A percentile compares a stretch with the other conserved stretches of the same genome.
phyloP scores from a whole-genome alignment of 2,888 invertebrate genomes.

The Meiosimyza platycephala region DNA sequence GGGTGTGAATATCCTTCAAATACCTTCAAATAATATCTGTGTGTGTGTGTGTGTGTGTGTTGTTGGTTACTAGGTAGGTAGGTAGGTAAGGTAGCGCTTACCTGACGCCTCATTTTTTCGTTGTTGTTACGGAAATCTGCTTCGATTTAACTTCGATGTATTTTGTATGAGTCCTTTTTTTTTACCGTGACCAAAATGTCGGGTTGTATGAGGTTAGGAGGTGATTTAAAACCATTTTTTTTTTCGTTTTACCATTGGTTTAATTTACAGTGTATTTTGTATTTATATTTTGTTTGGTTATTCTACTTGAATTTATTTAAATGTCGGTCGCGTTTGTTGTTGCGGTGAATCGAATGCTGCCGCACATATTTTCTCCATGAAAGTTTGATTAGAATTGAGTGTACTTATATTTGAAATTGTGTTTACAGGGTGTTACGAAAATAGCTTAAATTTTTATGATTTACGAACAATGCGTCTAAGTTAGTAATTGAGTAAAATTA shows the following conservation, averaged over 20 bases:
- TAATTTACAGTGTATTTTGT: not conserved
- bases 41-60: not conserved
- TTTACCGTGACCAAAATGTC: too few species aligned
- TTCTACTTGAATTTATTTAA: not conserved
- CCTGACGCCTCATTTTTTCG: too few species aligned
- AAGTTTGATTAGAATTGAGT: slow-evolving; percentile 6
- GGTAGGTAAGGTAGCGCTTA: too few species aligned
- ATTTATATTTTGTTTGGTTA: not conserved
- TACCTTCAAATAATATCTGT: not conserved
- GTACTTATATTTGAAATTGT: not conserved
- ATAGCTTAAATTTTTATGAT: too few species aligned
- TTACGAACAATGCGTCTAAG: too few species aligned
- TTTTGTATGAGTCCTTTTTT: too few species aligned
- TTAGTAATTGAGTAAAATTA: too few species aligned
- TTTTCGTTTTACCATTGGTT: too few species aligned
- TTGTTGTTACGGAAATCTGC: too few species aligned
- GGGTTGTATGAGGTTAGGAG: too few species aligned
- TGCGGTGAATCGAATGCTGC: slow-evolving; percentile 13
- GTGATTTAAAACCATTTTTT: too few species aligned
- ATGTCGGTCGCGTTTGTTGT: slow-evolving; percentile 7
- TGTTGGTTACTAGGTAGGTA: not conserved
- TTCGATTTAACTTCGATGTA: too few species aligned
- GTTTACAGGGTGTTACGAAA: not conserved
- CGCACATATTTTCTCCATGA: not conserved
- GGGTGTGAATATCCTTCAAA: slow-evolving; percentile 2